Evolutionary conservation across 2,888 invertebrate genomes (phyloP).

Genomic region (Heteromurus nitidus): DNA sequence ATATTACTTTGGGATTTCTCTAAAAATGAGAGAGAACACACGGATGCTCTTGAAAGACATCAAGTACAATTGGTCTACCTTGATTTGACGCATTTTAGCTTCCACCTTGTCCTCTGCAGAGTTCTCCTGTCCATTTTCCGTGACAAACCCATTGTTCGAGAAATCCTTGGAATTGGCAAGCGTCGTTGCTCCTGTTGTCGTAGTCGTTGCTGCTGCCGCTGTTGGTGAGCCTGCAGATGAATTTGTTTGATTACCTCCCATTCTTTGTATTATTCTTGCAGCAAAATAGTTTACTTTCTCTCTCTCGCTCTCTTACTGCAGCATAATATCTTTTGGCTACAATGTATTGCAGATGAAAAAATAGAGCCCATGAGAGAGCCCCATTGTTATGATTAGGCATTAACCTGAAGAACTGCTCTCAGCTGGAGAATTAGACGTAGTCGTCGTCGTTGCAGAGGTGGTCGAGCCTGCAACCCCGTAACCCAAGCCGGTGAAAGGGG

Average conservation of each 20-base stretch:
- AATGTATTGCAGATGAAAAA: no score
- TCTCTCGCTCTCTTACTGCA: no score
- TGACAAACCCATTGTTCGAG: conserved; percentile 38
- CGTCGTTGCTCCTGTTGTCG: conserved; percentile 18
- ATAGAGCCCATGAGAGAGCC: no score
- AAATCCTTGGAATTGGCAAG: conserved; percentile 50
- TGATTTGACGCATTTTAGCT: conserved; percentile 72
- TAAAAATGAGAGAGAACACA: not conserved
- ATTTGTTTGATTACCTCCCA: conserved; percentile 41
- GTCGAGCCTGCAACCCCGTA: conserved; percentile 60
- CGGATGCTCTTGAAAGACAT: no score
- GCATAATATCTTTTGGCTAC: no score
- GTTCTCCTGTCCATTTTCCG: conserved; percentile 44
- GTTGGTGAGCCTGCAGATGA: conserved; percentile 39
- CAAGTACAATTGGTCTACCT: conserved; percentile 53
- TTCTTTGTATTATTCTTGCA: not conserved
- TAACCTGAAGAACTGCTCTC: conserved; percentile 48
- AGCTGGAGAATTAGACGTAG: conserved; percentile 47
- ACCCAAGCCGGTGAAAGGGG: conserved; percentile 68
- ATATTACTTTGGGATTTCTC: no score
- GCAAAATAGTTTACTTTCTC: no score
- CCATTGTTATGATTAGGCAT: conserved; percentile 7
- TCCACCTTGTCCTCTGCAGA: conserved; percentile 71
- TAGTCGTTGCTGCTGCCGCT: conserved; percentile 17
- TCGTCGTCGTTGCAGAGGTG: conserved; percentile 38